Evolutionary conservation across 2,888 invertebrate genomes (phyloP).

Genomic region (Palloptera scutellata): DNA sequence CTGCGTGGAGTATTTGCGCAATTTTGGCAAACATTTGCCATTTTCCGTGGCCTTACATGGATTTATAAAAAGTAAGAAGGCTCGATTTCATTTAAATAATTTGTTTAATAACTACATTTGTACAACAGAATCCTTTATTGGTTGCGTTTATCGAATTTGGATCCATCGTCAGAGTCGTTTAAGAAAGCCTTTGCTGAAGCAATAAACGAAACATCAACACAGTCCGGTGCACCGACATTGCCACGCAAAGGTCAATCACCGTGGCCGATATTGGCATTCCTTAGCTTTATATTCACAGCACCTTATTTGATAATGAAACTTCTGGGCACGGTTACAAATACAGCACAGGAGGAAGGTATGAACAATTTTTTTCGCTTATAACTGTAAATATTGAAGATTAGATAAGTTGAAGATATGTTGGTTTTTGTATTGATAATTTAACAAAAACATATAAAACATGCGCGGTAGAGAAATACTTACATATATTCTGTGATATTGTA

Average conservation of each 20-base stretch:
- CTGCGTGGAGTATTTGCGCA: conserved; percentile 84
- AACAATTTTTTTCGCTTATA: conserved; percentile 35
- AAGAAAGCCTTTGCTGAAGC: conserved; percentile 65
- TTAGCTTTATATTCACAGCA: conserved; percentile 87
- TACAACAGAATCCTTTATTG: conserved; percentile 56
- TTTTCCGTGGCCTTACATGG: conserved; percentile 83
- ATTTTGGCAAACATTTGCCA: conserved; percentile 86
- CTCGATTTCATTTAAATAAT: background rate
- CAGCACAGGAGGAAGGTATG: conserved; percentile 71
- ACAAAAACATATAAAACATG: background rate
- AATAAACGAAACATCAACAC: conserved; percentile 52
- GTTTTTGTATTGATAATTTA: background rate
- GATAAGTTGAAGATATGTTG: conserved; percentile 5
- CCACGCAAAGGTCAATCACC: conserved; percentile 66
- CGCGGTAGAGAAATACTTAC: too few relatives aligned
- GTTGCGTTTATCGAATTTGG: conserved; percentile 59
- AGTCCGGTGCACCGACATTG: conserved; percentile 61
- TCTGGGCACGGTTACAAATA: conserved; percentile 68
- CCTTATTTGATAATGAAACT: conserved; percentile 91
- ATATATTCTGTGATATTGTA: too few relatives aligned
- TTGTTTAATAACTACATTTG: conserved; percentile 1
- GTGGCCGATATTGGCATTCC: conserved; percentile 91
- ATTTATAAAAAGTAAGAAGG: conserved; percentile 71
- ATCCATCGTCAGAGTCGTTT: conserved; percentile 63
- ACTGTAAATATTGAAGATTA: conserved; percentile 28